phyloP scores from a whole-genome alignment of 2,888 invertebrate genomes.

The Phengaris alcon region DNA sequence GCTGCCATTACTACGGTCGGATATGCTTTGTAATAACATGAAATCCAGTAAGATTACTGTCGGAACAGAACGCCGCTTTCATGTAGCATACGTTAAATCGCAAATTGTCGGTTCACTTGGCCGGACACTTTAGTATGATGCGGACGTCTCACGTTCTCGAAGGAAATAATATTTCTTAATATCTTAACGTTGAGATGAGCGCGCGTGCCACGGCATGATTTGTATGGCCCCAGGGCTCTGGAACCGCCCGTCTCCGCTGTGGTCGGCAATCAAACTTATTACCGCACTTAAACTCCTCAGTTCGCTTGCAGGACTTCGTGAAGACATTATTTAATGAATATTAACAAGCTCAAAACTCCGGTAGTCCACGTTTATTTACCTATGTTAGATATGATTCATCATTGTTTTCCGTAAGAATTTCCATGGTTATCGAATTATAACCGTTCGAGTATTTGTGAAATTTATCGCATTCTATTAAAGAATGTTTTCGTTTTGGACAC shows the following conservation, averaged over 20 bases:
- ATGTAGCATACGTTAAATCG: slow-evolving; percentile 66
- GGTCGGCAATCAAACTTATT: slow-evolving; percentile 47
- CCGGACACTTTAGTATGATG: slow-evolving; percentile 54
- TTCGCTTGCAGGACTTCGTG: slow-evolving; percentile 41
- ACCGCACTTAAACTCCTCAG: slow-evolving; percentile 45
- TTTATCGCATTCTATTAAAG: slow-evolving; percentile 23
- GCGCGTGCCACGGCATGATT: slow-evolving; percentile 41
- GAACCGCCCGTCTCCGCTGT: slow-evolving; percentile 41
- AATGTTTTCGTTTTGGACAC: slow-evolving; percentile 49
- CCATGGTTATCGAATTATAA: slow-evolving; percentile 20
- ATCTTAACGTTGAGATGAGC: slow-evolving; percentile 43
- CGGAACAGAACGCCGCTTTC: slow-evolving; percentile 60
- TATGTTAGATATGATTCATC: slow-evolving; percentile 30
- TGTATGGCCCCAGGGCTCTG: slow-evolving; percentile 41
- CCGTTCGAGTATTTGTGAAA: slow-evolving; percentile 30
- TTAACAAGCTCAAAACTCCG: slow-evolving; percentile 10
- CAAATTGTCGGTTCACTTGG: slow-evolving; percentile 66
- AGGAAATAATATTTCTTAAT: slow-evolving; percentile 46
- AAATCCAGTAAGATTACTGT: slow-evolving; percentile 65
- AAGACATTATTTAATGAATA: slow-evolving; percentile 41
- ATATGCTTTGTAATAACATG: slow-evolving; percentile 58
- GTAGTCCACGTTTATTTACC: slow-evolving; percentile 29
- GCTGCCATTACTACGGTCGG: slow-evolving; percentile 53
- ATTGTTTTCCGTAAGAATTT: slow-evolving; percentile 24
- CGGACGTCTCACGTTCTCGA: slow-evolving; percentile 42